Evolutionary conservation across 2,888 invertebrate species (phyloP).

Genomic region (Apamea anceps): DNA sequence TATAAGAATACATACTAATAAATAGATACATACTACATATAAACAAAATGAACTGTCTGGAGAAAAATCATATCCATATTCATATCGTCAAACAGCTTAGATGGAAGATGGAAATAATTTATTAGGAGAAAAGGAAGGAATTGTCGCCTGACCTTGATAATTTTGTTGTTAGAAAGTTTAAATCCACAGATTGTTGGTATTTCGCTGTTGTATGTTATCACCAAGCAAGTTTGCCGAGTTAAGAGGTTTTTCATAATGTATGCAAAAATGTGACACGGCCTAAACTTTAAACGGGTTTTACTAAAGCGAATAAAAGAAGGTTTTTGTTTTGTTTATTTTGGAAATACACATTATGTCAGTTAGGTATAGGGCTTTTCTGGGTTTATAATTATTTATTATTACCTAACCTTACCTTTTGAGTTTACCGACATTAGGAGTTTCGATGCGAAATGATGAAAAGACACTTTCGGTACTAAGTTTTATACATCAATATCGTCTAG

Average conservation of each 20-base stretch:
- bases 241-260: conserved; percentile 22
- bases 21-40: no score
- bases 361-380: background rate
- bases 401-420: background rate
- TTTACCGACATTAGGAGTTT: background rate
- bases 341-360: background rate
- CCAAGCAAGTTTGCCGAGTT: conserved; percentile 8
- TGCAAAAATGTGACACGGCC: conserved; percentile 33
- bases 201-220: conserved; percentile 1
- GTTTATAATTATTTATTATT: background rate
- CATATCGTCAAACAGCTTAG: background rate
- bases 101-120: background rate
- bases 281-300: conserved; percentile 27
- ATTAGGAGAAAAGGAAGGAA: background rate
- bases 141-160: conserved; percentile 20
- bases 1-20: no score
- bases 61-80: no score
- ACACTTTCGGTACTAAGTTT: conserved; percentile 20
- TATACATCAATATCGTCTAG: conserved; percentile 50
- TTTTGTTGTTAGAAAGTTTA: conserved; percentile 34
- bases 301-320: background rate
- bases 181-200: conserved; percentile 2
- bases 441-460: conserved; percentile 21
- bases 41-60: no score
- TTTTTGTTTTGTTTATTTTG: background rate